Percentiles rank a stretch among this genome's conserved stretches.
Evolutionary conservation across 2,888 invertebrate species (phyloP).

Genomic region (Uloborus plumipes): DNA sequence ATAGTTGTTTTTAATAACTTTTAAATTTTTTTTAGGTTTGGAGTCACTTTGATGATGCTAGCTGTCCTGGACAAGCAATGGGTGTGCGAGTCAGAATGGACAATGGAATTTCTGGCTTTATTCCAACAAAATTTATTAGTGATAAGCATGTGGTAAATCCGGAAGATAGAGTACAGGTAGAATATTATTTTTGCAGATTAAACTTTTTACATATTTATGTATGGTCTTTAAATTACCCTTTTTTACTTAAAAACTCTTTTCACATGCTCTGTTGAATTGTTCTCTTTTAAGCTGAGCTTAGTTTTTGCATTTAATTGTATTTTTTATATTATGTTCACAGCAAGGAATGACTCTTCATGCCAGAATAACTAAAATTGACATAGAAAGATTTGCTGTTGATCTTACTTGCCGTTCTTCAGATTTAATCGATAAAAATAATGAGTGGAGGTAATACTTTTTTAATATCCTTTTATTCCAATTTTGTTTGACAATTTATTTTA

Average conservation of each 20-base stretch:
- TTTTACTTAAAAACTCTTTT: too few relatives aligned
- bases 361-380: conserved; percentile 94
- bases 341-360: conserved; percentile 75
- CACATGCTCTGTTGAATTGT: too few relatives aligned
- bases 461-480: too few relatives aligned
- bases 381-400: conserved; percentile 92
- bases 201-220: too few relatives aligned
- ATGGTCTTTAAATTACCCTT: too few relatives aligned
- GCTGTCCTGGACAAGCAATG: conserved; percentile 93
- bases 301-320: not conserved
- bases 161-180: conserved; percentile 87
- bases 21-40: conserved; percentile 78
- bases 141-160: conserved; percentile 94
- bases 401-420: conserved; percentile 95
- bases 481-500: too few relatives aligned
- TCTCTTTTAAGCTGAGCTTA: too few relatives aligned
- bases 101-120: conserved; percentile 84
- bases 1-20: not conserved
- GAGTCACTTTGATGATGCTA: conserved; percentile 96
- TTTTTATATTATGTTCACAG: conserved; percentile 46
- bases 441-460: conserved; percentile 70
- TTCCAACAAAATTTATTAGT: conserved; percentile 74
- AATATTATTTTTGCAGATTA: conserved; percentile 68
- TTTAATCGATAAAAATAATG: conserved; percentile 88
- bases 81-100: conserved; percentile 89